phyloP scores from a whole-genome alignment of 2,888 invertebrate genomes.

The Drosophila barbarae region DNA sequence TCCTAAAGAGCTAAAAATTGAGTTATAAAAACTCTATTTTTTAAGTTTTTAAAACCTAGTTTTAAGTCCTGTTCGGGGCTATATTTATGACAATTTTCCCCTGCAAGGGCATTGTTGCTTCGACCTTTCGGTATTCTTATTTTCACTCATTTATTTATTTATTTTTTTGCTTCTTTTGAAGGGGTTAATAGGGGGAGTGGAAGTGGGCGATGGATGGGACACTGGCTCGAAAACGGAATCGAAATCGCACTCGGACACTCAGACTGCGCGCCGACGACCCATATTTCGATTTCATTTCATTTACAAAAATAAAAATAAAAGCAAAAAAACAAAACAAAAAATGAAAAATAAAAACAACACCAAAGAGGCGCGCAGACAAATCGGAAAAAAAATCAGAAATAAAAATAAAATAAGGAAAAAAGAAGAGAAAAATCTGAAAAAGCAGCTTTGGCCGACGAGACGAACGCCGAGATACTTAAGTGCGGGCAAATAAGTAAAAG shows the following conservation, averaged over 20 bases:
- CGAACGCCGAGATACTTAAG: conserved; percentile 60
- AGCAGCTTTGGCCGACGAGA: conserved; percentile 51
- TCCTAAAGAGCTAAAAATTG: no score
- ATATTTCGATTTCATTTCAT: conserved; percentile 69
- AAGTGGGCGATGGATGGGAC: conserved; percentile 47
- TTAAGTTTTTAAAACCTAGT: background rate
- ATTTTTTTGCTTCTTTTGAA: conserved; percentile 4
- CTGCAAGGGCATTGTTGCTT: background rate
- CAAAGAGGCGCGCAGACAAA: conserved; percentile 51
- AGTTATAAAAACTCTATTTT: no score
- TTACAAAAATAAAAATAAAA: conserved; percentile 56
- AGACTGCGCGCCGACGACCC: conserved; percentile 62
- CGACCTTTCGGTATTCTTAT: background rate
- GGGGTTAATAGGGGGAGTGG: conserved; percentile 34
- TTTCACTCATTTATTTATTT: conserved; percentile 4
- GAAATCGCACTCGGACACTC: conserved; percentile 41
- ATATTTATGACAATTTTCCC: background rate
- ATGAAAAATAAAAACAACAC: conserved; percentile 32
- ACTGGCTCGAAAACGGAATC: conserved; percentile 36
- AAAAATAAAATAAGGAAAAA: conserved; percentile 33
- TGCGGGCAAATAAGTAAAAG: conserved; percentile 69
- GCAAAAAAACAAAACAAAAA: conserved; percentile 37
- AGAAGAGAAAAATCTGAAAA: conserved; percentile 55
- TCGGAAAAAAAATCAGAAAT: conserved; percentile 41
- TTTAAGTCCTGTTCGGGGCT: background rate